Conservation (phyloP, 2,797 vertebrate species). For the Prionace glauca region DNA sequence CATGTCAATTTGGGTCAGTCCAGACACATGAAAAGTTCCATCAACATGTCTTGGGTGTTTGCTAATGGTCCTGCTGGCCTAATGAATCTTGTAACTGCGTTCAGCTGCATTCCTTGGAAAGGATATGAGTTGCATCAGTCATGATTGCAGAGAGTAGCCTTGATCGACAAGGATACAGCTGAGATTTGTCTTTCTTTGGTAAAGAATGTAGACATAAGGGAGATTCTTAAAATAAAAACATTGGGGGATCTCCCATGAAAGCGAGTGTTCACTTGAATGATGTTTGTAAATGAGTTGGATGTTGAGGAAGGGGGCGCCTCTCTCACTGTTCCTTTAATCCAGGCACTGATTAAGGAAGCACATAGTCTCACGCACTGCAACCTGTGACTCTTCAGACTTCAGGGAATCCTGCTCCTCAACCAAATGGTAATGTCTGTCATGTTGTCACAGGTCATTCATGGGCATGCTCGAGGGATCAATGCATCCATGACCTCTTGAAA, state of each 20-base stretch:
- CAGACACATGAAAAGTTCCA: not conserved
- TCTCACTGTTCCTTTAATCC: not conserved
- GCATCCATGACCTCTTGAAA: not conserved
- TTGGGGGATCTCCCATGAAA: not conserved
- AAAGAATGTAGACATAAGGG: not conserved
- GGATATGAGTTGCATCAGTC: not conserved
- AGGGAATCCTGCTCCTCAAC: not conserved
- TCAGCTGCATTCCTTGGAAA: not conserved
- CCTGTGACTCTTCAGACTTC: not conserved
- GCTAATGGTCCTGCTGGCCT: not conserved
- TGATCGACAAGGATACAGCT: not conserved
- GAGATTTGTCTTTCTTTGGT: not conserved
- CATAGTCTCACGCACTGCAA: not conserved
- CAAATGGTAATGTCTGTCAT: not conserved
- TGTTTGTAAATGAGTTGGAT: not conserved
- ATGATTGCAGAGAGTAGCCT: not conserved
- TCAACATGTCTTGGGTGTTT: not conserved
- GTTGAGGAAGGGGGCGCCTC: not conserved
- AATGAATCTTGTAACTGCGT: not conserved
- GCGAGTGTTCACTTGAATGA: not conserved
- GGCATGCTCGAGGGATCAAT: not conserved
- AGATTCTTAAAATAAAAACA: not conserved
- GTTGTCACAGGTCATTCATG: not conserved
- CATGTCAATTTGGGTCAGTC: not conserved
- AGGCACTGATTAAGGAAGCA: not conserved